phyloP scores from a whole-genome alignment of 2,113 vertebrate species.

The Myiozetetes cayanensis region DNA sequence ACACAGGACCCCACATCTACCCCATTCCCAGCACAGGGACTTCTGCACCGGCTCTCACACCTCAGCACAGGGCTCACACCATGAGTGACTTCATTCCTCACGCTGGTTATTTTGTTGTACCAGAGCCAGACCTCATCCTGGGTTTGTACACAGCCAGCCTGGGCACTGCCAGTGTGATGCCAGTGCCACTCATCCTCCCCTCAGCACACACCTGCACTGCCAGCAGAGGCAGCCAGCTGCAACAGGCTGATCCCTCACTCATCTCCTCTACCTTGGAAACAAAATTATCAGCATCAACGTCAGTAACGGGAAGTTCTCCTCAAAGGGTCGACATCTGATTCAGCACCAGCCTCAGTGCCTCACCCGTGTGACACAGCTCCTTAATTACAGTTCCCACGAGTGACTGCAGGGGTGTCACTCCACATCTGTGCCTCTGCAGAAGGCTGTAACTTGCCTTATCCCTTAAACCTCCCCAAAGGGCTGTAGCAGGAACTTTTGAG shows the following conservation, averaged over 20 bases:
- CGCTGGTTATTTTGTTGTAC: neutral
- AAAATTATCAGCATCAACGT: neutral
- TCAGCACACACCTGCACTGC: neutral
- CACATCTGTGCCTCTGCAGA: accelerated
- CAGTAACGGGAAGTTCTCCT: neutral
- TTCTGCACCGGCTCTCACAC: neutral
- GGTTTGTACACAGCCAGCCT: neutral
- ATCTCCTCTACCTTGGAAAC: neutral
- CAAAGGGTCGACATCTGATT: neutral
- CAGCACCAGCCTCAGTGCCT: neutral
- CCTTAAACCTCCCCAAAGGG: neutral
- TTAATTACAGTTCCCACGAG: neutral
- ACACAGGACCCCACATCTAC: neutral
- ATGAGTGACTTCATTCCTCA: neutral
- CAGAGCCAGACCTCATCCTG: neutral
- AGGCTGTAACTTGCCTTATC: neutral
- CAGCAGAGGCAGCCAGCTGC: neutral
- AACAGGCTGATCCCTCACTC: neutral
- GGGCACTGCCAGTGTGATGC: neutral
- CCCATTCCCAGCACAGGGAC: neutral
- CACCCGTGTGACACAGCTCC: neutral
- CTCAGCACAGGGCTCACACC: neutral
- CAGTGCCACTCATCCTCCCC: neutral
- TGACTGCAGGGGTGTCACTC: neutral
- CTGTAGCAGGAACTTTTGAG: neutral